These are phyloP conservation scores for Gonatopus flavifemur DNA, from an alignment of 1,140 invertebrate genomes.

Conservation along the genomic window DNA sequence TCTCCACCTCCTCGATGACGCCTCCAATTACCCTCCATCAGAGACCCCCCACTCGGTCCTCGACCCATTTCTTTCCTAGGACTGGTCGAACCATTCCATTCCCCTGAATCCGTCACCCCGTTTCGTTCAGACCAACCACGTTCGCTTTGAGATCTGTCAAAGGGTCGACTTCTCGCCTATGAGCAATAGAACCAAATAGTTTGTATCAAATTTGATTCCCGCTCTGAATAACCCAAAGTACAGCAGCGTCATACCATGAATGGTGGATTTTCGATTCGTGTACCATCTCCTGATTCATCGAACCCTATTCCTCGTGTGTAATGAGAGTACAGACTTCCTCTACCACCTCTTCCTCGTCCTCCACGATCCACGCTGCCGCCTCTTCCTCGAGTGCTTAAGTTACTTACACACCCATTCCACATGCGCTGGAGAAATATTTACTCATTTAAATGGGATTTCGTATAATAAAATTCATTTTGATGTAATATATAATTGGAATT, in stretches of 20 bases:
- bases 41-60: constrained; percentile 55
- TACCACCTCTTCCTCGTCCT: constrained; percentile 57
- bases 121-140: constrained; percentile 66
- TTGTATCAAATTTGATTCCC: no score
- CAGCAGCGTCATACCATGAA: constrained; percentile 51
- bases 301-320: constrained; percentile 62
- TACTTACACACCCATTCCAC: constrained; percentile 51
- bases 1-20: constrained; percentile 60
- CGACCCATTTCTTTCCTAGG: constrained; percentile 64
- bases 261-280: constrained; percentile 47
- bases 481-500: background rate
- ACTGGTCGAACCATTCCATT: constrained; percentile 65
- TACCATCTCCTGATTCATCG: constrained; percentile 57
- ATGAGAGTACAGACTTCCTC: constrained; percentile 59
- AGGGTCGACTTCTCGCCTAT: constrained; percentile 46
- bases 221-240: no score
- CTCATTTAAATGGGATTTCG: background rate
- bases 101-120: constrained; percentile 60
- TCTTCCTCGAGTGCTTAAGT: constrained; percentile 53
- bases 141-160: constrained; percentile 55
- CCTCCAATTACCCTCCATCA: constrained; percentile 67
- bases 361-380: constrained; percentile 65
- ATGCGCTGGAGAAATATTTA: constrained; percentile 39
- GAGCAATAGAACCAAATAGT: constrained; percentile 1
- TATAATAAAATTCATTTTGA: background rate